These are phyloP conservation scores for Melieria picta DNA, from an alignment of 2,888 invertebrate genomes.

Conservation along the genomic window DNA sequence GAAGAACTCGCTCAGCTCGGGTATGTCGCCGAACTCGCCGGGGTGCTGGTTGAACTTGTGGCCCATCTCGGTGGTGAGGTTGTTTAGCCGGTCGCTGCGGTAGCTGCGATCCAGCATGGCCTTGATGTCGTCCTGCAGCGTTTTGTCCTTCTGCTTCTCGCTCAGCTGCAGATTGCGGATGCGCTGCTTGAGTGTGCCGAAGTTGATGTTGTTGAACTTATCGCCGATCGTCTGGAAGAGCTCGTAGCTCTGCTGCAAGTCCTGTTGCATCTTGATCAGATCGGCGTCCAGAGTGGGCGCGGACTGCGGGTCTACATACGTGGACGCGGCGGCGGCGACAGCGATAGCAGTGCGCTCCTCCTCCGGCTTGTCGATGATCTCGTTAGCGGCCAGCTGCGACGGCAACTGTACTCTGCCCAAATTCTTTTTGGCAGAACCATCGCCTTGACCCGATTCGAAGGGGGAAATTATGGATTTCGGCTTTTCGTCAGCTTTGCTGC, in stretches of 20 bases:
- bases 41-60: conserved; percentile 57
- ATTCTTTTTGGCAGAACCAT: not conserved
- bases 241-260: conserved; percentile 56
- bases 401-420: not conserved
- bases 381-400: not conserved
- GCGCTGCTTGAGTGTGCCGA: conserved; percentile 52
- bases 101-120: conserved; percentile 52
- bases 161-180: conserved; percentile 57
- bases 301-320: not conserved
- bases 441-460: not conserved
- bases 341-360: too few relatives aligned
- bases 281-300: conserved; percentile 49
- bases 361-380: not conserved
- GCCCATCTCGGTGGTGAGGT: conserved; percentile 52
- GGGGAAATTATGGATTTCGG: not conserved
- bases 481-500: not conserved
- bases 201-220: conserved; percentile 58
- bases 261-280: conserved; percentile 54
- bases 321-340: too few relatives aligned
- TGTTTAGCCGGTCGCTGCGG: conserved; percentile 50
- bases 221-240: conserved; percentile 57
- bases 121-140: conserved; percentile 45
- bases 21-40: conserved; percentile 62
- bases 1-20: conserved; percentile 60
- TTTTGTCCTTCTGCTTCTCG: conserved; percentile 43